Evolutionary conservation across 1,140 invertebrate genomes (phyloP).

Genomic region (Gerris buenoi): DNA sequence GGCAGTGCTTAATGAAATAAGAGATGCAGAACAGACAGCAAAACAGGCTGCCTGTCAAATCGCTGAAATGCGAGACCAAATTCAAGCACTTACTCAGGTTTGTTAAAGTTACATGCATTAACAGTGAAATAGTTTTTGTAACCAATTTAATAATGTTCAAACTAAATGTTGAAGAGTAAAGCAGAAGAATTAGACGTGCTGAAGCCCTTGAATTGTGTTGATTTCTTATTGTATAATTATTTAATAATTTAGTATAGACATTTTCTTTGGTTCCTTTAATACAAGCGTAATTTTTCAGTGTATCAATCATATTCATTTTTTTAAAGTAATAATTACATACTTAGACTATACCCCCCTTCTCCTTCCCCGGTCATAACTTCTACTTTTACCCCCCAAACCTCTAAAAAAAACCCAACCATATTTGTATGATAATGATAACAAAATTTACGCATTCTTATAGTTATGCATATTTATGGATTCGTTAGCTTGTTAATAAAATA

Average conservation of each 20-base stretch:
- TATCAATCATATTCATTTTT: too few species aligned
- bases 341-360: too few species aligned
- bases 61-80: slow-evolving; percentile 5
- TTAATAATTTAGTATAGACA: neutral
- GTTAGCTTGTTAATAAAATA: too few species aligned
- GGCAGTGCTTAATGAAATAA: slow-evolving; percentile 8
- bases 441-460: too few species aligned
- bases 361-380: too few species aligned
- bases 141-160: neutral
- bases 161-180: neutral
- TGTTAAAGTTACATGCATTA: too few species aligned
- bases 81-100: slow-evolving; percentile 7
- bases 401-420: too few species aligned
- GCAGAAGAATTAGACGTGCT: neutral
- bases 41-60: slow-evolving; percentile 6
- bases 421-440: too few species aligned
- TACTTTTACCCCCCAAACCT: too few species aligned
- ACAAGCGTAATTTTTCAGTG: neutral
- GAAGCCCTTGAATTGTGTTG: neutral
- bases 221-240: neutral
- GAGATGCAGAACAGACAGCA: slow-evolving; percentile 10
- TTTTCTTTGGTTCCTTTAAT: too few species aligned
- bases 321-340: too few species aligned
- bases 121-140: neutral
- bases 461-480: too few species aligned